Base-by-base conservation (phyloP, 2,888 invertebrate species). In the Caenorhabditis parvicauda region DNA sequence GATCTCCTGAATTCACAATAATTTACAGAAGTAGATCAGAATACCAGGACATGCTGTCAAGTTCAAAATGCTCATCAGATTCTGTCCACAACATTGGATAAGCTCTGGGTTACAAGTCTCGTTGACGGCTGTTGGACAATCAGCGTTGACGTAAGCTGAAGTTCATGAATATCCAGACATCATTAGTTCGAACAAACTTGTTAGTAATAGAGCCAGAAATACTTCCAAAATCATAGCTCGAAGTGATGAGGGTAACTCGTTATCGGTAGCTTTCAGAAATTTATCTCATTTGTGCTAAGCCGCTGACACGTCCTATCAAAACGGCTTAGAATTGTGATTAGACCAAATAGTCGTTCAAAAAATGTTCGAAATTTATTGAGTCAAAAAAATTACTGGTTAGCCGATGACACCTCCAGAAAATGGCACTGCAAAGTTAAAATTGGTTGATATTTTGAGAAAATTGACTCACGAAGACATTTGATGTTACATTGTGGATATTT, bases 401-500 rank as follows among this genome's bases (percentile, higher is more conserved):
- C 69, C 69, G 46, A 69, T 66, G 49, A 64, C 56, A 44, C 69
- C 69, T 43, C 66, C 69, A 27, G 32, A 55, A 55, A 64, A 64
- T n/a, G 69, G 69, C 48, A 70, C 63, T 64, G 56, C 45, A 64
- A 64, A 43, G 6, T 9, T 25, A n/a, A n/a, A n/a, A n/a, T n/a
- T n/a, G n/a, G n/a, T n/a, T n/a, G n/a, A n/a, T n/a, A 3, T 0
- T 28, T 1, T 24, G 27, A 9, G 9, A 9, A 1, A 21, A 25
- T 29, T 22, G 47, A 65, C 72, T 59, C 46, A 74, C 72, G 59
- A 35, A 73, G 66, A 60, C 74, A 74, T 51, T 49, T 43, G 28
- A 54, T 59, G 27, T 59, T 50, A 51, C 74, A 74, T 37, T 67
- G 64, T 6, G 74, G 74, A 59, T 63, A 74, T 50, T 69, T 51